phyloP scores from a whole-genome alignment of 2,888 invertebrate species.

The Zygothrica quintamaculata region DNA sequence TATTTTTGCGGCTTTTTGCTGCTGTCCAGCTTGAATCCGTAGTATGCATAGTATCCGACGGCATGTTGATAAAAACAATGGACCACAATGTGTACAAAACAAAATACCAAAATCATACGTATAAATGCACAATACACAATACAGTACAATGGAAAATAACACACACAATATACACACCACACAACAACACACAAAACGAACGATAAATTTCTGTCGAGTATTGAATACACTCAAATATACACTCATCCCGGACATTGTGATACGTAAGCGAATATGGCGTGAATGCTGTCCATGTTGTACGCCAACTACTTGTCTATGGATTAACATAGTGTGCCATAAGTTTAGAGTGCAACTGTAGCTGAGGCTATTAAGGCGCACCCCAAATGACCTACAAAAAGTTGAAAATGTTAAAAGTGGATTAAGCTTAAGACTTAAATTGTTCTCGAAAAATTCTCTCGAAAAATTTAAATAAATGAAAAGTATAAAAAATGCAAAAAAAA shows the following conservation, averaged over 20 bases:
- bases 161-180: too few species aligned
- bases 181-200: conserved; percentile 41
- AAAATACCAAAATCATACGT: conserved; percentile 53
- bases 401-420: too few species aligned
- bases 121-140: conserved; percentile 56
- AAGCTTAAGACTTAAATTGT: too few species aligned
- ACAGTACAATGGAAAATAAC: conserved; percentile 20
- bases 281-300: conserved; percentile 46
- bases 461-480: too few species aligned
- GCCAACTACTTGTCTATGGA: conserved; percentile 54
- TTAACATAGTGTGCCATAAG: conserved; percentile 53
- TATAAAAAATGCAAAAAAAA: too few species aligned
- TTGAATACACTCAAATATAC: conserved; percentile 54
- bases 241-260: conserved; percentile 51
- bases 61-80: conserved; percentile 65
- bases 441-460: too few species aligned
- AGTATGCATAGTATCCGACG: conserved; percentile 42
- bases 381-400: conserved; percentile 21
- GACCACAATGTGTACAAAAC: conserved; percentile 59
- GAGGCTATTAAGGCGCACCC: conserved; percentile 1
- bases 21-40: conserved; percentile 31
- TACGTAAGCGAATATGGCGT: conserved; percentile 43
- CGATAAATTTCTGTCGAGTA: conserved; percentile 53
- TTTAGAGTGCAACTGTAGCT: conserved; percentile 7
- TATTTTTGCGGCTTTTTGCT: conserved; percentile 24